Evolutionary conservation across 2,797 vertebrate genomes (phyloP), one percentile per base, ranked within the genome.

Genomic region (Nasua narica): DNA sequence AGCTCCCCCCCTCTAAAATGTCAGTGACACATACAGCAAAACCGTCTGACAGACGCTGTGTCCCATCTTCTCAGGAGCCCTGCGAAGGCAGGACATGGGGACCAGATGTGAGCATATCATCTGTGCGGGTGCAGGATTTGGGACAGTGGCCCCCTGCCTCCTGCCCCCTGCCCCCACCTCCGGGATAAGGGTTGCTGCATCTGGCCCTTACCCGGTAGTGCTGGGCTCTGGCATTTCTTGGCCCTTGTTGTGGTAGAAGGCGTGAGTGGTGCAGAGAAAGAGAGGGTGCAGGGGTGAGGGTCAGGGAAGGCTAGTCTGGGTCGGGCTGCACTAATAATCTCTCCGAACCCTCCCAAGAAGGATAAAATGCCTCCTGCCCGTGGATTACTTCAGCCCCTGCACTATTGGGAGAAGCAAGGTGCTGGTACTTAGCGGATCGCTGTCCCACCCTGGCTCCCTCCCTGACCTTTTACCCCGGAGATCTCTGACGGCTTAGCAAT

Each of bases 301-400:
- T 6, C 60, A 1, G 8, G 21, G 69, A 12, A 40, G 19, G 23
- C 70, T 21, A 5, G 85, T n/a, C 52, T 40, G 70, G 72, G 43
- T 32, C 1, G 8, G 27, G 37, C 12, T 0, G 1, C 5, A 9
- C 56, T 11, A 12, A 9, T 29, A 3, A 12, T 13, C 82, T 29
- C 19, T 37, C 52, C 14, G 32, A 76, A 29, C 43, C 1, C 48
- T n/a, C 29, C 69, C 50, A 43, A 21, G 52, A 11, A 8, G n/a
- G 18, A 16, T n/a, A 7, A 29, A 67, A 0, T 15, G 1, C n/a
- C 7, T 43, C 60, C 1, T 0, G 32, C 27, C 35, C 0, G 1
- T 40, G 67, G 21, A 3, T 23, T 19, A 12, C 29, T 2, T 54
- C 5, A 23, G 43, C 19, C 54, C 48, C 40, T 12, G 29, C 11